Conservation (phyloP, 1,140 invertebrate species). For the Steinernema feltiae region DNA sequence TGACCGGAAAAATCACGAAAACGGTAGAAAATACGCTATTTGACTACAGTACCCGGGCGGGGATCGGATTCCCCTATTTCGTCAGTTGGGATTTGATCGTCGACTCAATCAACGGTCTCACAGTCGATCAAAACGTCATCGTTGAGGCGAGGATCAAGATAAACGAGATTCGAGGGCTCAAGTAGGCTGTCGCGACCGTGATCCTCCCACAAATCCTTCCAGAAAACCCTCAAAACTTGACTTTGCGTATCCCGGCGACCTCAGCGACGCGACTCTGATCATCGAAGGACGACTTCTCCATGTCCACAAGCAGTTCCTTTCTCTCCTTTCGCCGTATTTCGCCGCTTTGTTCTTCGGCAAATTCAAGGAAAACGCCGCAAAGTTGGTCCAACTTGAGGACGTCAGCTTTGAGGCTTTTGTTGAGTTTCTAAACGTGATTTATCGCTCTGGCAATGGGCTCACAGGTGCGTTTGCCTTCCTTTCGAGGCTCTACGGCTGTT, state of each 20-base stretch:
- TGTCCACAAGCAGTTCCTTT: background rate
- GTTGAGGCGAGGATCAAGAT: background rate
- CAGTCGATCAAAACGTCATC: background rate
- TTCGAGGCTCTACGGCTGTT: background rate
- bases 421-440: background rate
- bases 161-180: background rate
- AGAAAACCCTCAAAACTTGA: background rate
- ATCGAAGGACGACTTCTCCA: background rate
- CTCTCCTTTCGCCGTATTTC: background rate
- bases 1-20: background rate
- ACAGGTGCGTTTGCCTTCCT: background rate
- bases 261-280: background rate
- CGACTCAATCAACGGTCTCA: background rate
- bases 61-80: background rate
- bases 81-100: background rate
- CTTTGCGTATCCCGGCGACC: background rate
- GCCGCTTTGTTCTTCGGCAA: background rate
- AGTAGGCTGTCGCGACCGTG: background rate
- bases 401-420: background rate
- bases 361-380: background rate
- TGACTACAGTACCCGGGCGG: background rate
- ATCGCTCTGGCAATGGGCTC: background rate
- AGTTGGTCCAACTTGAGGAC: background rate
- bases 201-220: background rate
- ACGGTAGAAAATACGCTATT: background rate